A percentile compares a stretch with the other conserved stretches of the same genome.
phyloP scores from a whole-genome alignment of 23 tunicate species.

The Styela plicata region DNA sequence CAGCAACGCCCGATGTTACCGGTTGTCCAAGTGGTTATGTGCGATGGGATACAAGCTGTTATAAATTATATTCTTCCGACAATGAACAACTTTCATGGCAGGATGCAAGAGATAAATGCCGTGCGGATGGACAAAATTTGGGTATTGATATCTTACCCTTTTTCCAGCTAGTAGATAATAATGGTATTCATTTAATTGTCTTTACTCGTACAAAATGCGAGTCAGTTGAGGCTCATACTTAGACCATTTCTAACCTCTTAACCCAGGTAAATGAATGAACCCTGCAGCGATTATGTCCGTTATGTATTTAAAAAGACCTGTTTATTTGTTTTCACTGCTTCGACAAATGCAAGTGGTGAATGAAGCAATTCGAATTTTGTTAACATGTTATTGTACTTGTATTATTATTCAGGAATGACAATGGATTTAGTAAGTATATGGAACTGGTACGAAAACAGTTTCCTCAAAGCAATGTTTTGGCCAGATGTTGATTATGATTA shows the following conservation, averaged over 20 bases:
- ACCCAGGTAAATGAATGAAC: no score
- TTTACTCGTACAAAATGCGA: no score
- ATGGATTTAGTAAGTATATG: constrained; percentile 72
- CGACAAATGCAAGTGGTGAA: no score
- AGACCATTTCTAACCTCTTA: no score
- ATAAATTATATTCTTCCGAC: constrained; percentile 38
- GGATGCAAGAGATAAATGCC: constrained; percentile 49
- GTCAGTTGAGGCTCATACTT: no score
- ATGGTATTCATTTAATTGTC: no score
- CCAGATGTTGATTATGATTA: constrained; percentile 51
- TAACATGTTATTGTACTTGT: no score
- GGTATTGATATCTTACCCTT: background rate
- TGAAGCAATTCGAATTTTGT: no score
- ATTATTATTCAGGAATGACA: constrained; percentile 38
- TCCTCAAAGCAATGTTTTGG: constrained; percentile 53
- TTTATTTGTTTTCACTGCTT: no score
- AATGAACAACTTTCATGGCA: constrained; percentile 45
- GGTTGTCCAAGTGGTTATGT: constrained; percentile 61
- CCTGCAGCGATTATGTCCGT: no score
- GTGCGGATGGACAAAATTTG: constrained; percentile 36
- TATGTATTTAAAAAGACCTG: no score
- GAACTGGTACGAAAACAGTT: constrained; percentile 68
- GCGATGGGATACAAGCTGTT: constrained; percentile 80
- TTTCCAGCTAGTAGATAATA: background rate
- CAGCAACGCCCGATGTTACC: constrained; percentile 19